Conservation (phyloP, 53 echinoderm and acorn worm genomes). For the Hippasteria phrygiana region DNA sequence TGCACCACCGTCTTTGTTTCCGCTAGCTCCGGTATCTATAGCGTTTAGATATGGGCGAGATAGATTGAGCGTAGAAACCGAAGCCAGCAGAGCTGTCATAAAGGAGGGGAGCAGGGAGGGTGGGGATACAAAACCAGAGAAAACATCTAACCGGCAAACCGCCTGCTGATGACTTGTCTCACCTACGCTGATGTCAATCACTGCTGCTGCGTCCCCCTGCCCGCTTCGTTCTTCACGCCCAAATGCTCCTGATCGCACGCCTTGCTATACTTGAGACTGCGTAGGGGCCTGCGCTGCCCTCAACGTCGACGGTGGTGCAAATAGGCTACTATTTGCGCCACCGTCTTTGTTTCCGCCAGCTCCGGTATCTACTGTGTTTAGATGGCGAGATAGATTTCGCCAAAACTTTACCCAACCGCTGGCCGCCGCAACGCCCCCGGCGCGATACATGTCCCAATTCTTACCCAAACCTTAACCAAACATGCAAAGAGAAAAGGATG, state of each 20-base stretch:
- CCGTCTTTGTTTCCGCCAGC: no score
- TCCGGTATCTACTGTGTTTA: neutral
- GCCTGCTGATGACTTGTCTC: no score
- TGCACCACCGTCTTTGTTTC: no score
- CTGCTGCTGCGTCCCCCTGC: no score
- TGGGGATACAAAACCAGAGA: neutral
- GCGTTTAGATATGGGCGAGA: constrained; percentile 1
- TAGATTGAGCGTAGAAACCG: constrained; percentile 26
- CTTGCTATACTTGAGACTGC: neutral
- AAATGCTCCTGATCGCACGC: neutral
- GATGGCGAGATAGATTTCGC: no score
- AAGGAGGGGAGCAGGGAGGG: neutral
- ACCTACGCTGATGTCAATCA: no score
- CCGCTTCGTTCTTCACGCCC: neutral
- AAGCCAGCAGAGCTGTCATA: neutral
- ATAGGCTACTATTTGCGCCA: no score
- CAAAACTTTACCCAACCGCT: no score
- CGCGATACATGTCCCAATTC: no score
- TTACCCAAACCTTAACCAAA: no score
- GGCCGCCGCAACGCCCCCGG: no score
- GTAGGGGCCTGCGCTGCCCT: neutral
- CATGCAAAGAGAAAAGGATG: no score
- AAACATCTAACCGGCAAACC: neutral
- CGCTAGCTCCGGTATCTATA: neutral
- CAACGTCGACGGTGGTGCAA: neutral